Percentiles rank a stretch among this genome's conserved stretches.
These are phyloP conservation scores for Amblyteles armatorius DNA, from an alignment of 2,888 invertebrate species.

Conservation along the genomic window DNA sequence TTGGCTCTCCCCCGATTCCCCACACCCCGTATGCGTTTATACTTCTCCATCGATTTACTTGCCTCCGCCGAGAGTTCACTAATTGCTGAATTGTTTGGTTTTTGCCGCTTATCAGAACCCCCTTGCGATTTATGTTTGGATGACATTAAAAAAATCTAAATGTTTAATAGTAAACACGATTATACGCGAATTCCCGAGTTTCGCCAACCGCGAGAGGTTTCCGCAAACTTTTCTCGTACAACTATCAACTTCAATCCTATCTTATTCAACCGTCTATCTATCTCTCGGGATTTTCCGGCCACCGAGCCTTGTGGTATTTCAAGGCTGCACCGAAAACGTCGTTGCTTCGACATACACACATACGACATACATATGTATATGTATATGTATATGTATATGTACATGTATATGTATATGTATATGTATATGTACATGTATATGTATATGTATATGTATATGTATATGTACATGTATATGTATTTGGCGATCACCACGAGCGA, in stretches of 20 bases:
- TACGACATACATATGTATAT: background rate
- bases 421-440: background rate
- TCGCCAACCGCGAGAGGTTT: background rate
- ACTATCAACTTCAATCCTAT: background rate
- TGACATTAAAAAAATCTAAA: background rate
- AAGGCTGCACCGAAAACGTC: constrained; percentile 48
- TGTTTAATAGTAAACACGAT: background rate
- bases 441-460: too few relatives aligned
- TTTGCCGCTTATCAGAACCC: constrained; percentile 7
- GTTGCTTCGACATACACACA: too few relatives aligned
- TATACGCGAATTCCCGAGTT: background rate
- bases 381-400: background rate
- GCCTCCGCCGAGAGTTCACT: constrained; percentile 8
- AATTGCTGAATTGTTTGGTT: constrained; percentile 50
- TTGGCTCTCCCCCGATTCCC: constrained; percentile 16
- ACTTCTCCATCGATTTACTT: constrained; percentile 32
- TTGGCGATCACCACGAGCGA: background rate
- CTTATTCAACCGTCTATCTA: constrained; percentile 6
- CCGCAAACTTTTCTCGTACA: background rate
- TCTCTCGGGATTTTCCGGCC: background rate
- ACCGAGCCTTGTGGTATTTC: constrained; percentile 24
- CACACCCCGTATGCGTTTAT: constrained; percentile 29
- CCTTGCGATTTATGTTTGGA: background rate
- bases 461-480: background rate
- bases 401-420: background rate